phyloP scores from a whole-genome alignment of 2,797 vertebrate genomes.

The Microctenopoma steveboyesi region DNA sequence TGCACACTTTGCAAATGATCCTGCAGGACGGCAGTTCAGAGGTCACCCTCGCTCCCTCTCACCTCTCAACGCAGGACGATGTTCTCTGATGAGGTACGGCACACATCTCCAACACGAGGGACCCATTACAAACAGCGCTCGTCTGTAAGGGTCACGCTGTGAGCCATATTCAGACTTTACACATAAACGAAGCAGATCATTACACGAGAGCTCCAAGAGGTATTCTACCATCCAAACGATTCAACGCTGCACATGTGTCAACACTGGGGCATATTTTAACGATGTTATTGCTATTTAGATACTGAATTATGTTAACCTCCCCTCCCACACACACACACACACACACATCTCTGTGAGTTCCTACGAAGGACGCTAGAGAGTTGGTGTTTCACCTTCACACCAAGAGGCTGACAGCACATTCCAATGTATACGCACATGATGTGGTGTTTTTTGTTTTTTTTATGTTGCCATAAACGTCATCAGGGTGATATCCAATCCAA shows the following conservation, averaged over 20 bases:
- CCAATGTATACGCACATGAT: constrained; percentile 7
- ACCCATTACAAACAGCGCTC: constrained; percentile 39
- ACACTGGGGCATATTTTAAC: not conserved
- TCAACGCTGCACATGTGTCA: not conserved
- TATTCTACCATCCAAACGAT: not conserved
- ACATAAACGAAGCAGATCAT: constrained; percentile 17
- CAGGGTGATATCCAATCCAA: constrained; percentile 18
- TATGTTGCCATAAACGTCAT: constrained; percentile 31
- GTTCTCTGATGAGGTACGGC: constrained; percentile 21
- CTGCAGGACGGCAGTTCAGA: constrained; percentile 24
- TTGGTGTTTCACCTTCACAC: constrained; percentile 69
- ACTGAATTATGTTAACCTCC: constrained; percentile 11
- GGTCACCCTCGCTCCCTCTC: constrained; percentile 15
- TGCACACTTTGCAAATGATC: not conserved
- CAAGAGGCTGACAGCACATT: constrained; percentile 38
- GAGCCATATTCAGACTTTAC: not conserved
- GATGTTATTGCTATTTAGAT: constrained; percentile 7
- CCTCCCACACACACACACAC: not conserved
- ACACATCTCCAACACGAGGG: constrained; percentile 16
- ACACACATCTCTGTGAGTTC: constrained; percentile 14
- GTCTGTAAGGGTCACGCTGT: constrained; percentile 1
- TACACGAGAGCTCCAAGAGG: not conserved
- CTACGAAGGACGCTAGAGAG: constrained; percentile 29
- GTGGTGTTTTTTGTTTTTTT: constrained; percentile 9
- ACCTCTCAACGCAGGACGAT: constrained; percentile 12